Base-by-base conservation (phyloP, 2,888 invertebrate species). In the Agrochola circellaris region DNA sequence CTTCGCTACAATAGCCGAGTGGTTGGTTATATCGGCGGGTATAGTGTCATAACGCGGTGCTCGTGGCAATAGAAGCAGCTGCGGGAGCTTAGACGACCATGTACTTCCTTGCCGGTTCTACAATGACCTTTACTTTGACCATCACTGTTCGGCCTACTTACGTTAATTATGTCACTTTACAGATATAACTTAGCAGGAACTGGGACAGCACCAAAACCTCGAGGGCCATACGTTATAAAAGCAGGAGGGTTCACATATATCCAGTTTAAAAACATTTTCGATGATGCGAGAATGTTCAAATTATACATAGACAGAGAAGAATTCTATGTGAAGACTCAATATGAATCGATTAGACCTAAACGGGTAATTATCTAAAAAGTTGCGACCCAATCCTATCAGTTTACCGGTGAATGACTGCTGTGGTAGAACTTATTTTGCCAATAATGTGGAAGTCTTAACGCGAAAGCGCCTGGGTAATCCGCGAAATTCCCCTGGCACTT, bases 141-240 rank as follows among this genome's bases (percentile, higher is more conserved):
- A 15, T 11, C 34, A 34, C 34, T 17, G 17, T 20, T n/a, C 11
- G n/a, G 6, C 34, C 17, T n/a, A 34, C 58, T 68, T 60, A 68
- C n/a, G 34, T 64, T 68, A 30, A 81, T 20, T 54, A 66, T 66
- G 56, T 61, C 66, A 66, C 61, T 79, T 90, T 91, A 68, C 87
- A 96, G 96, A 42, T 96, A 93, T 80, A 92, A 93, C 26, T 93
- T 96, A 82, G 93, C 90, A 87, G 96, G 96, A n/a, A 93, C 77
- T 81, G 95, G 91, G 6, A 89, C 86, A 1, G 87, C 89, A 38
- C 96, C 96, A 2, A 95, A 94, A 80, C 96, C 96, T 2, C 94
- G 93, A 86, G 96, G 96, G 0, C 96, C 96, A 0, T 94, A 84
- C 64, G 91, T 93, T 81, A 93, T 96, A 72, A 93, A 89, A 88